phyloP scores from a whole-genome alignment of 2,113 vertebrate genomes.

The Cottus gobio region DNA sequence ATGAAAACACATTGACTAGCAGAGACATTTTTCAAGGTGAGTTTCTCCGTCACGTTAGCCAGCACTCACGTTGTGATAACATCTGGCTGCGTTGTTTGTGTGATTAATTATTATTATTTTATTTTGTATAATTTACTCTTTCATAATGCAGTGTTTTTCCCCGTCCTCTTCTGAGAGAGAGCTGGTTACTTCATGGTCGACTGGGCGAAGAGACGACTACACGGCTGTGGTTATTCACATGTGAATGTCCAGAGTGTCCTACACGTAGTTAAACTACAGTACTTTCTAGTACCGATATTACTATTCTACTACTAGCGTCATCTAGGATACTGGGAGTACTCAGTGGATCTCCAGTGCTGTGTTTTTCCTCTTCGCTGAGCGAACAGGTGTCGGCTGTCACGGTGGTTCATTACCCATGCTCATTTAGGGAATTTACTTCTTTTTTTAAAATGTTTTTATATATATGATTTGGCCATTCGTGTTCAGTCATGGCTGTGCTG shows the following conservation, averaged over 20 bases:
- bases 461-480: background rate
- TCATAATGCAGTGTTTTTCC: too few species aligned
- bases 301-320: too few species aligned
- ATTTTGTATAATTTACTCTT: background rate
- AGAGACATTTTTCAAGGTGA: constrained; percentile 39
- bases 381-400: background rate
- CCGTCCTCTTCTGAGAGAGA: background rate
- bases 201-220: background rate
- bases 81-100: too few species aligned
- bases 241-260: background rate
- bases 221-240: background rate
- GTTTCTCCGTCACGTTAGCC: constrained; percentile 24
- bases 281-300: background rate
- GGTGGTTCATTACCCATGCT: background rate
- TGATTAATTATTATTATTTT: too few species aligned
- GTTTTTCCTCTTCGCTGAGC: background rate
- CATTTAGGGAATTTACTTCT: too few species aligned
- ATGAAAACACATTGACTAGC: constrained; percentile 19
- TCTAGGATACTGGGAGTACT: background rate
- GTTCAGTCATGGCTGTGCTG: background rate
- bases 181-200: background rate
- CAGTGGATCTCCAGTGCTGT: background rate
- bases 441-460: too few species aligned
- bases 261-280: too few species aligned
- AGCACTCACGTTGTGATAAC: background rate